phyloP scores from a whole-genome alignment of 2,113 vertebrate species.

The Bufo gargarizans region DNA sequence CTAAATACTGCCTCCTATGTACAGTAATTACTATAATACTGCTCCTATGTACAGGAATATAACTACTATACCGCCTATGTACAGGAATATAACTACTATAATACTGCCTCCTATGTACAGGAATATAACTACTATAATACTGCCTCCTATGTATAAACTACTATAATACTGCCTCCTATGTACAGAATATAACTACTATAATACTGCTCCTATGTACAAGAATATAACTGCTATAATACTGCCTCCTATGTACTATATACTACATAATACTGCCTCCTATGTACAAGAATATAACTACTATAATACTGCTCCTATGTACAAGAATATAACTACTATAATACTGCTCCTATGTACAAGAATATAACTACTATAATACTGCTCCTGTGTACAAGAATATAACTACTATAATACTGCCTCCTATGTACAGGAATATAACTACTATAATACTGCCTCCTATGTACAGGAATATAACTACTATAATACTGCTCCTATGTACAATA shows the following conservation, averaged over 20 bases:
- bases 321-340: too few relatives aligned
- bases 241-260: too few relatives aligned
- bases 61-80: not conserved
- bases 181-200: conserved; percentile 2
- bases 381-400: not conserved
- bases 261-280: too few relatives aligned
- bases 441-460: not conserved
- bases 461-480: not conserved
- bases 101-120: not conserved
- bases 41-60: not conserved
- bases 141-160: not conserved
- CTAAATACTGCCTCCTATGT: not conserved
- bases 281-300: too few relatives aligned
- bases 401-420: conserved; percentile 8
- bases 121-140: not conserved
- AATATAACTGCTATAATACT: conserved; percentile 1
- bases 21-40: not conserved
- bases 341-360: too few relatives aligned
- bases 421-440: not conserved
- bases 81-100: conserved; percentile 4
- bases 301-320: too few relatives aligned
- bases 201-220: not conserved
- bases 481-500: conserved; percentile 2
- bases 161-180: not conserved
- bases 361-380: not conserved